These are phyloP conservation scores for Drosophila vallismaia DNA, from an alignment of 2,888 invertebrate genomes.

Conservation along the genomic window DNA sequence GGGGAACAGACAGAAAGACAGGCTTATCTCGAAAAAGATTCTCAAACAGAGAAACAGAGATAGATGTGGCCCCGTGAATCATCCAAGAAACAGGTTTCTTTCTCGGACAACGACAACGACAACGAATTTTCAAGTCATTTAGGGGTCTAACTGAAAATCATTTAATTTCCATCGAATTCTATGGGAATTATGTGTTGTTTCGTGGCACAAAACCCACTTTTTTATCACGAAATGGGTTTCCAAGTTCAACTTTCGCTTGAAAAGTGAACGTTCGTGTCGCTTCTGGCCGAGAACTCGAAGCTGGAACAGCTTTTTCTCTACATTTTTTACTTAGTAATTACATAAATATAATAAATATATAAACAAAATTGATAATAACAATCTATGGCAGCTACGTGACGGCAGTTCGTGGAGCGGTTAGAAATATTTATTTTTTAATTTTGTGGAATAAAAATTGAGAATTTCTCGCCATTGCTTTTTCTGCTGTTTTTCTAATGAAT, in stretches of 20 bases:
- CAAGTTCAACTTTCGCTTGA: constrained; percentile 35
- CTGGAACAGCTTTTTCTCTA: not conserved
- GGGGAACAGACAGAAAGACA: too few species aligned
- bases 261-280: constrained; percentile 31
- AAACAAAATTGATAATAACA: constrained; percentile 40
- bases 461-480: constrained; percentile 22
- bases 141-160: not conserved
- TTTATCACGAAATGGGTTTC: constrained; percentile 29
- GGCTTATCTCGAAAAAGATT: constrained; percentile 28
- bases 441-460: constrained; percentile 27
- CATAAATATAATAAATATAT: constrained; percentile 24
- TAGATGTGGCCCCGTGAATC: constrained; percentile 15
- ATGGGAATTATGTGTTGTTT: not conserved
- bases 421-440: constrained; percentile 32
- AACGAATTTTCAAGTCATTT: constrained; percentile 18
- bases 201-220: constrained; percentile 16
- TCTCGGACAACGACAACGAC: not conserved
- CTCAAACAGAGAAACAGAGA: constrained; percentile 10
- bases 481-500: constrained; percentile 41
- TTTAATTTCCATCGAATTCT: constrained; percentile 10
- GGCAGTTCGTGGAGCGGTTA: constrained; percentile 1
- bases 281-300: constrained; percentile 14
- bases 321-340: constrained; percentile 28
- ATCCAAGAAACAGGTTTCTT: constrained; percentile 32
- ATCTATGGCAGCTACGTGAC: constrained; percentile 38